Evolutionary conservation across 1,140 invertebrate species (phyloP).

Genomic region (Yoshiicerus persimilis): DNA sequence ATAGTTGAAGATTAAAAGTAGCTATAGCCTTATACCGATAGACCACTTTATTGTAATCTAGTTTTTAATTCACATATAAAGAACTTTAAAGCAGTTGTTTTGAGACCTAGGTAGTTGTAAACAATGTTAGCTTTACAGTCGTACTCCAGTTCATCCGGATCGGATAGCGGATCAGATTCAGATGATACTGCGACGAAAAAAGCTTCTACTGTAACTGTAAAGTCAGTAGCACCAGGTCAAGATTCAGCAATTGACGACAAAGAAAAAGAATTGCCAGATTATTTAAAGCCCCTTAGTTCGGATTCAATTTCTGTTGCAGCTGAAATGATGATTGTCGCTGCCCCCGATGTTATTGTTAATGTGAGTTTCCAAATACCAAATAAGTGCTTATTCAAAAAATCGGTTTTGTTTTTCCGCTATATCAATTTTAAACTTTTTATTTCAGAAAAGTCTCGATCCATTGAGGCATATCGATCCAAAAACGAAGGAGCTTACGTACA

Average conservation of each 20-base stretch:
- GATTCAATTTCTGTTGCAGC: conserved; percentile 56
- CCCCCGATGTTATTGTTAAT: conserved; percentile 74
- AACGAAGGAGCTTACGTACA: conserved; percentile 78
- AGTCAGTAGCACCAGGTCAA: not conserved
- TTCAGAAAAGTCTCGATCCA: conserved; percentile 45
- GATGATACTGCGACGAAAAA: not conserved
- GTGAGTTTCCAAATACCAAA: conserved; percentile 56
- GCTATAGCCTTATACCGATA: too few relatives aligned
- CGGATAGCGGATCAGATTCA: not conserved
- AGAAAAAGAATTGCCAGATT: conserved; percentile 55
- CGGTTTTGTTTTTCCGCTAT: too few relatives aligned
- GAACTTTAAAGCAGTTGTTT: too few relatives aligned
- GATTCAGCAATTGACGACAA: not conserved
- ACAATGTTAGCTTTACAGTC: conserved; percentile 34
- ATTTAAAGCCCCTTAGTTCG: conserved; percentile 60
- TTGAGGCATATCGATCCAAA: conserved; percentile 68
- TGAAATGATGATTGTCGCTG: conserved; percentile 70
- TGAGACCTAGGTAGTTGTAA: too few relatives aligned
- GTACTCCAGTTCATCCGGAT: conserved; percentile 24
- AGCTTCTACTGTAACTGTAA: not conserved
- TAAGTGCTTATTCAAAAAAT: too few relatives aligned
- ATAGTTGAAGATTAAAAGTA: too few relatives aligned
- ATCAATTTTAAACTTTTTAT: too few relatives aligned
- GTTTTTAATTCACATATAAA: too few relatives aligned
- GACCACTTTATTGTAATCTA: too few relatives aligned